Evolutionary conservation across 1,140 invertebrate species (phyloP), one percentile per base, ranked within the genome.

Genomic region (Archegozetes longisetosus): DNA sequence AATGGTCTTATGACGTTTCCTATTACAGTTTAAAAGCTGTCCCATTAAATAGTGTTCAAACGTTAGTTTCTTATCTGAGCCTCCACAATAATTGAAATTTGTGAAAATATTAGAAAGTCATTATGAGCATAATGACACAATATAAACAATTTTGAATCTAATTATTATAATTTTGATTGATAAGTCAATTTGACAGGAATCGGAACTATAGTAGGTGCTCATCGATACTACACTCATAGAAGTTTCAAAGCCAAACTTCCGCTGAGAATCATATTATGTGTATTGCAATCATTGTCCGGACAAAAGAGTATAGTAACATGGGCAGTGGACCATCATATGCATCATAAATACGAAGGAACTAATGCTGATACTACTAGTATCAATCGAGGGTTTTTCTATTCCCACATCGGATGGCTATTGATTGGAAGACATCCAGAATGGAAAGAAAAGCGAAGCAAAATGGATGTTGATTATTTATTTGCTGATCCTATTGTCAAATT

Each of bases 341-440:
- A 77, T 91, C 59, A 91, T 96, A 71, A 92, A 97, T 73, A 78
- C 92, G 63, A n/a, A n/a, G n/a, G n/a, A n/a, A n/a, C n/a, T n/a
- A n/a, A n/a, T n/a, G n/a, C n/a, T n/a, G n/a, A n/a, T 85, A 94
- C 62, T 93, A 97, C 71, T 92, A 97, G 75, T 96, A 96, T 70
- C 96, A 84, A 74, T 6, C 78, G 91, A 14, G 93, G 92, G 1
- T 93, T 96, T 74, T 96, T 98, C 77, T 97, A 96, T 72, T 79
- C 92, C 0, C 93, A 97, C 68, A 79, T 96, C 55, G 40, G 40
- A 12, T 47, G 40, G 40, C 12, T n/a, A 47, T 13, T 47, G 40
- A n/a, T 47, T 12, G 12, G 40, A n/a, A 47, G n/a, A n/a, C 40
- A 47, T 47, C 40, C 40, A 13, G 40, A 47, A n/a, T 13, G 12